A percentile compares a stretch with the other conserved stretches of the same genome.
phyloP scores from a whole-genome alignment of 2,797 vertebrate genomes.

The Phrynocephalus forsythii region DNA sequence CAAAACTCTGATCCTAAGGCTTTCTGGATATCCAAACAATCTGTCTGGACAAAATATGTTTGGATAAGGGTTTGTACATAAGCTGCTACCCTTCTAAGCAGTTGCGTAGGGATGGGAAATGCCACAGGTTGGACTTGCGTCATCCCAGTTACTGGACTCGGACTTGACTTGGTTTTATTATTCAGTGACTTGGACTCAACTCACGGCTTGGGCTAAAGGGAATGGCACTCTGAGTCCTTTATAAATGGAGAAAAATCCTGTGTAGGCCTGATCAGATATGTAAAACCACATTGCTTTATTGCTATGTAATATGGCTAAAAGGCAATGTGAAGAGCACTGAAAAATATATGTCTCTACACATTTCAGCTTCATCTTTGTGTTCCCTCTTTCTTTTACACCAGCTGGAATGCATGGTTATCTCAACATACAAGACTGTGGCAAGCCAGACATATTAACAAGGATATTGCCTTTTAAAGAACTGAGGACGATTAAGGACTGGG shows the following conservation, averaged over 20 bases:
- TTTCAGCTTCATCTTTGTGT: constrained; percentile 29
- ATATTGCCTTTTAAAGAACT: constrained; percentile 77
- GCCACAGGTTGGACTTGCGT: no score
- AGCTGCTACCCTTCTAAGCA: no score
- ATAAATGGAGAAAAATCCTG: neutral
- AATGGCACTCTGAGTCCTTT: neutral
- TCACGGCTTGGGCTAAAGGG: neutral
- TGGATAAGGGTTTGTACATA: no score
- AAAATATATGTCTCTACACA: neutral
- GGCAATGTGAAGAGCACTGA: neutral
- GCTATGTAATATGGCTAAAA: neutral
- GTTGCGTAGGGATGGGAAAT: neutral
- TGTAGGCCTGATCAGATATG: neutral
- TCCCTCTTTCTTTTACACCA: constrained; percentile 65
- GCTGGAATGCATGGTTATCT: constrained; percentile 89
- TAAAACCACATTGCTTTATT: neutral
- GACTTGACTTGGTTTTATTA: no score
- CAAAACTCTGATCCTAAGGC: no score
- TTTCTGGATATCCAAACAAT: no score
- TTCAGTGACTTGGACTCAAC: no score
- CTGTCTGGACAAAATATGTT: no score
- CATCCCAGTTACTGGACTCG: no score
- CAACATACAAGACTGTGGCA: constrained; percentile 80
- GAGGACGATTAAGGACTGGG: constrained; percentile 84
- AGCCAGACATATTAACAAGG: constrained; percentile 71